A percentile compares a stretch with the other conserved stretches of the same genome.
phyloP scores from a whole-genome alignment of 2,888 invertebrate species.

The Teleiodes luculella region DNA sequence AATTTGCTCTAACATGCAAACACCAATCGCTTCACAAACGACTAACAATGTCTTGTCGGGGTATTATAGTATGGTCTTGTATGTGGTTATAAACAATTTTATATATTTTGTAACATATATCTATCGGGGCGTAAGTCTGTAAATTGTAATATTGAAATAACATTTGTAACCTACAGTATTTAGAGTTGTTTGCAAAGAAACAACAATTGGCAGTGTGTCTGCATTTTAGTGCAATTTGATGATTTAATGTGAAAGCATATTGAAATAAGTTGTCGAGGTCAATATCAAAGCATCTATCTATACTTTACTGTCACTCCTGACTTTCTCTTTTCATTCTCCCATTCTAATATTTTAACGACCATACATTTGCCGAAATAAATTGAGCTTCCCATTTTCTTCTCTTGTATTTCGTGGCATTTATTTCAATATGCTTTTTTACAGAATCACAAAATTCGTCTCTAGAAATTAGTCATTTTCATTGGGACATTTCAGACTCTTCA shows the following conservation, averaged over 20 bases:
- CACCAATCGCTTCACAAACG: constrained; percentile 78
- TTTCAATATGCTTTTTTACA: constrained; percentile 72
- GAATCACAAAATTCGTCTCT: constrained; percentile 61
- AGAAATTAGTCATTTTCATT: constrained; percentile 52
- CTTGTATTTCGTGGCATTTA: constrained; percentile 42
- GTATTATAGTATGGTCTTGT: constrained; percentile 73
- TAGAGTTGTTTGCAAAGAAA: constrained; percentile 51
- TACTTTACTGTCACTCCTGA: constrained; percentile 26
- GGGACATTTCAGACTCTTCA: constrained; percentile 57
- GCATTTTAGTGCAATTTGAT: constrained; percentile 79
- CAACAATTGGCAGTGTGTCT: constrained; percentile 76
- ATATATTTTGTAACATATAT: constrained; percentile 73
- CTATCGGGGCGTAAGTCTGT: constrained; percentile 63
- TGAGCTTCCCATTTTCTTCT: not conserved
- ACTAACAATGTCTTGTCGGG: constrained; percentile 77
- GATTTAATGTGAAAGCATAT: constrained; percentile 63
- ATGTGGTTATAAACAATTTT: constrained; percentile 70
- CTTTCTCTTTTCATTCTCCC: constrained; percentile 16
- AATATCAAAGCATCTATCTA: constrained; percentile 19
- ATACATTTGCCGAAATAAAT: not conserved
- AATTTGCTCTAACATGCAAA: constrained; percentile 80
- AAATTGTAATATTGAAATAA: constrained; percentile 52
- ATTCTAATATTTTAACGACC: constrained; percentile 11
- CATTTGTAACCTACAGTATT: constrained; percentile 42
- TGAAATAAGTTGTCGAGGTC: constrained; percentile 56